Conservation (phyloP, 2,113 vertebrate genomes). For the Chaetops frenatus region DNA sequence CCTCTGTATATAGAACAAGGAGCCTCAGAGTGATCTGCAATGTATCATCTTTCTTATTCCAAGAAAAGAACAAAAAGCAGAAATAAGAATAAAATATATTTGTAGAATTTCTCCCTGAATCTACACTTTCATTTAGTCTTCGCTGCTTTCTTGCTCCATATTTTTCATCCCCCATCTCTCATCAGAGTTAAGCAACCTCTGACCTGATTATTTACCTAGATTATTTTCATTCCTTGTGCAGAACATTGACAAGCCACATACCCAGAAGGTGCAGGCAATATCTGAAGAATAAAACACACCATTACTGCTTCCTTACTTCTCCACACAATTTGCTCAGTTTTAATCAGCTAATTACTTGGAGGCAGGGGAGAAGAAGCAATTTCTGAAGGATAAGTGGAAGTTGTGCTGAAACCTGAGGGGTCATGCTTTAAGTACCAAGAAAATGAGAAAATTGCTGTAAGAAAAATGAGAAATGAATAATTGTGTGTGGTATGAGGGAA, state of each 20-base stretch:
- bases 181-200: not conserved
- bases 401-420: not conserved
- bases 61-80: not conserved
- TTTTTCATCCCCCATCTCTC: not conserved
- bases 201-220: not conserved
- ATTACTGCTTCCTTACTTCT: not conserved
- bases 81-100: not conserved
- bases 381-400: not conserved
- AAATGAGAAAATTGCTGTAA: not conserved
- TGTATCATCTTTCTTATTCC: not conserved
- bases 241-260: not conserved
- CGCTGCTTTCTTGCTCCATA: not conserved
- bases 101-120: not conserved
- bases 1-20: not conserved
- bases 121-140: not conserved
- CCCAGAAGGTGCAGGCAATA: fast-evolving
- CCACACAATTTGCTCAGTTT: not conserved
- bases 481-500: not conserved
- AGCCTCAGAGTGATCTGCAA: not conserved
- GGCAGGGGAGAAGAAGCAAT: not conserved
- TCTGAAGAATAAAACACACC: not conserved
- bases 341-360: not conserved
- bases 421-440: not conserved
- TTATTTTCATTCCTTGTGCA: not conserved
- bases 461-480: not conserved